Base-by-base conservation (phyloP, 2,888 invertebrate species). In the Cenopis cana region DNA sequence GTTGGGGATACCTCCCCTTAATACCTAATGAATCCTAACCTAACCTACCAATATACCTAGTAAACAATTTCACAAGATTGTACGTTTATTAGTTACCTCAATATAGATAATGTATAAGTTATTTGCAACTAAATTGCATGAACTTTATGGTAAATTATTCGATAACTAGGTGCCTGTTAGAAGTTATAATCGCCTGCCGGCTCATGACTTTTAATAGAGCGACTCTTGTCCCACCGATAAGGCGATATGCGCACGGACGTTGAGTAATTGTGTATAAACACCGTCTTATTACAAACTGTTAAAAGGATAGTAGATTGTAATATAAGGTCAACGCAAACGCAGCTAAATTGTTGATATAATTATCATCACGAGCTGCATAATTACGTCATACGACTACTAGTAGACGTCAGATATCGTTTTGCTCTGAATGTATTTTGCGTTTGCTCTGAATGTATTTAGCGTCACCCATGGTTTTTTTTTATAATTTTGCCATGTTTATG, bases 131-230 rank as follows among this genome's bases (percentile, higher is more conserved):
- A 38, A 41, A 49, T 50, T 57, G 57, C 52, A 59, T 52, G 49
- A 69, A 33, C 49, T 24, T 60, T 64, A 56, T 49, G 36, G 64
- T 54, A 64, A 61, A 55, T 33, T 49, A 68, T 62, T 57, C 57
- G 64, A 38, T 57, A 57, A 55, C 36, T 67, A 24, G 46, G 46
- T 55, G 46, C 46, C 50, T 54, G 54, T 60, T 69, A 54, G 52
- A 54, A 59, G 69, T 65, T 65, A 54, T 59, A 29, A 59, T 59
- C 52, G 29, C 46, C 14, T 57, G 33, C 33, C 65, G 46, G 52
- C 69, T 65, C 65, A 46, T 69, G 61, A 55, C 55, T 61, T 68
- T 61, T 56, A 59, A 70, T 59, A 46, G 69, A 57, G 52, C 69
- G n/a, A 29, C 50, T 65, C 68, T 57, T 64, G 64, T 57, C n/a